Base-by-base conservation (phyloP, 2,113 vertebrate genomes). In the Pontoporia blainvillei region DNA sequence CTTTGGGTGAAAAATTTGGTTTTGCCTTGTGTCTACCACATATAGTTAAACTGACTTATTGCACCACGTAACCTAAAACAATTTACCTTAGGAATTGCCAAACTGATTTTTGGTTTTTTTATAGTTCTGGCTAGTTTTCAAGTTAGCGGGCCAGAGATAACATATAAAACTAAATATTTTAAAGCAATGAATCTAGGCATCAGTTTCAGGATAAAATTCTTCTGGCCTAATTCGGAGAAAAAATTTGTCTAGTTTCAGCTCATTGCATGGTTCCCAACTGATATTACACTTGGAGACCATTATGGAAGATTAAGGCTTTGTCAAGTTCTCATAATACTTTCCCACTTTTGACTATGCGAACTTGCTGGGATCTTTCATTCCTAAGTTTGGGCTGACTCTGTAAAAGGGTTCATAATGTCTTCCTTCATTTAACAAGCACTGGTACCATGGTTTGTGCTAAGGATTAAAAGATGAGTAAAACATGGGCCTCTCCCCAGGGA, bases 371-470 rank as follows among this genome's bases (percentile, higher is more conserved):
- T 79, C 31, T 89, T 92, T 81, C 41, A 46, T 94, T 29, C 12
- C 15, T 59, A 82, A 83, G 23, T 44, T 59, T 90, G 49, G 41
- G 13, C 31, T 46, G 36, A 90, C 5, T 46, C 85, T 90, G 36
- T n/a, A 90, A 31, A 46, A 39, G 20, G 21, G 31, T 64, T 79
- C 8, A 7, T 54, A 49, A 84, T 90, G 36, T 27, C 93, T 81
- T 46, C 46, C 27, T 92, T 88, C 71, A 49, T 61, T 91, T 93
- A 91, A 52, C 39, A 92, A 86, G 61, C 46, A 73, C 82, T 92
- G 41, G 23, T 12, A 11, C 3, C 3, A 23, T 91, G 34, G 13
- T 49, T 73, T 90, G 54, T 67, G 21, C 73, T 69, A 13, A 25
- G 14, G 25, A 54, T 64, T 84, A n/a, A 73, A 92, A 67, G 15